Conservation (phyloP, 2,888 invertebrate genomes). For the Acrocera orbiculus region DNA sequence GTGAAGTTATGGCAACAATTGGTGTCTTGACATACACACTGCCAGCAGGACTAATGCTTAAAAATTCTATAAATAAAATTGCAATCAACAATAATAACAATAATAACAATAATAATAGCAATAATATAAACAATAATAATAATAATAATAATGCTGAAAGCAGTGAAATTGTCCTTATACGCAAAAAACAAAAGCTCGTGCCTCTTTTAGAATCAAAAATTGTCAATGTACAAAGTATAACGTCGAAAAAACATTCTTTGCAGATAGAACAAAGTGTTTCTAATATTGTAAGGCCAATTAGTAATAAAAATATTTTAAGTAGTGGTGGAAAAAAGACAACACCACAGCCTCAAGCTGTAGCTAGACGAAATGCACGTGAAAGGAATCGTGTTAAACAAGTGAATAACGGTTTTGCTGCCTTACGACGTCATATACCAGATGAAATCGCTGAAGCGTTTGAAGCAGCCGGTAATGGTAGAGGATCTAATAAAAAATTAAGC, state of each 20-base stretch:
- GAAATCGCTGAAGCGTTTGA: conserved; percentile 57
- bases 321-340: conserved; percentile 28
- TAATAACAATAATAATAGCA: too few relatives aligned
- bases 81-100: too few relatives aligned
- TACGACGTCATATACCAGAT: conserved; percentile 71
- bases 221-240: conserved; percentile 5
- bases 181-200: conserved; percentile 12
- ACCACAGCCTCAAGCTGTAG: conserved; percentile 65
- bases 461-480: conserved; percentile 38
- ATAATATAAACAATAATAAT: too few relatives aligned
- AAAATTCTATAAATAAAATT: too few relatives aligned
- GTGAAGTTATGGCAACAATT: too few relatives aligned
- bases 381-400: conserved; percentile 84
- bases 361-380: conserved; percentile 79
- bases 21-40: too few relatives aligned
- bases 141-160: too few relatives aligned
- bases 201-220: conserved; percentile 8
- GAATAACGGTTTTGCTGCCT: conserved; percentile 76
- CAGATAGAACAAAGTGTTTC: neutral
- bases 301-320: conserved; percentile 11
- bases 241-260: neutral
- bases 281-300: neutral
- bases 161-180: conserved; percentile 12
- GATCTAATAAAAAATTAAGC: conserved; percentile 60
- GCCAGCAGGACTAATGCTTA: too few relatives aligned